Percentiles rank a stretch among this genome's conserved stretches.
Conservation (phyloP, 1,140 invertebrate species). For the Lepidurus arcticus region DNA sequence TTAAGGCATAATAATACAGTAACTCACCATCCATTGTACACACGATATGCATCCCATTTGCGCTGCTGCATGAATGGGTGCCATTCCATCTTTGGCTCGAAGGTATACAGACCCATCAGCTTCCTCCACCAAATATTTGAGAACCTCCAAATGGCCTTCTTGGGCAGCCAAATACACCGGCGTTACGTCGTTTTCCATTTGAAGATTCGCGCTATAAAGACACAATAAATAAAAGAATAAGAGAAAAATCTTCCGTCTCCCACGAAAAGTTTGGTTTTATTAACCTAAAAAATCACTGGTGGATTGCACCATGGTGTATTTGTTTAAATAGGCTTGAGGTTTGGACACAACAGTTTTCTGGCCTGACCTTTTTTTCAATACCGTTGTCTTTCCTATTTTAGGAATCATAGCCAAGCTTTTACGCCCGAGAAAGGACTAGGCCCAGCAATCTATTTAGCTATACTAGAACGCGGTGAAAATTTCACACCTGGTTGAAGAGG, state of each 20-base stretch:
- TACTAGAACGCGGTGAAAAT: neutral
- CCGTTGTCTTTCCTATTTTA: too few relatives aligned
- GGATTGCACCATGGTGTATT: neutral
- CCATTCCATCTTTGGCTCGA: constrained; percentile 80
- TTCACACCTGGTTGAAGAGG: neutral
- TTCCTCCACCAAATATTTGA: constrained; percentile 72
- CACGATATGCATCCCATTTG: constrained; percentile 80
- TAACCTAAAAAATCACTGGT: neutral
- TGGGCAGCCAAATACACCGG: constrained; percentile 83
- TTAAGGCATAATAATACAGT: neutral
- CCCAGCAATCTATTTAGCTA: too few relatives aligned
- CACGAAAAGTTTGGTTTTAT: neutral
- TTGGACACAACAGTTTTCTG: too few relatives aligned
- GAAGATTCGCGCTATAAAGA: constrained; percentile 64
- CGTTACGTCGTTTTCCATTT: constrained; percentile 84
- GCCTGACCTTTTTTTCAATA: too few relatives aligned
- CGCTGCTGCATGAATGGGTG: constrained; percentile 76
- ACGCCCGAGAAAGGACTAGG: too few relatives aligned
- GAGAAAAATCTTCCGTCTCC: neutral
- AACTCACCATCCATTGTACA: constrained; percentile 79
- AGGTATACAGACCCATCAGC: constrained; percentile 68
- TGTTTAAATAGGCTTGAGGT: neutral
- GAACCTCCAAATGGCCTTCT: constrained; percentile 74
- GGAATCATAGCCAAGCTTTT: too few relatives aligned
- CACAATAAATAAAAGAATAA: neutral